Evolutionary conservation across 2,113 vertebrate genomes (phyloP).

Genomic region (Psophia crepitans): DNA sequence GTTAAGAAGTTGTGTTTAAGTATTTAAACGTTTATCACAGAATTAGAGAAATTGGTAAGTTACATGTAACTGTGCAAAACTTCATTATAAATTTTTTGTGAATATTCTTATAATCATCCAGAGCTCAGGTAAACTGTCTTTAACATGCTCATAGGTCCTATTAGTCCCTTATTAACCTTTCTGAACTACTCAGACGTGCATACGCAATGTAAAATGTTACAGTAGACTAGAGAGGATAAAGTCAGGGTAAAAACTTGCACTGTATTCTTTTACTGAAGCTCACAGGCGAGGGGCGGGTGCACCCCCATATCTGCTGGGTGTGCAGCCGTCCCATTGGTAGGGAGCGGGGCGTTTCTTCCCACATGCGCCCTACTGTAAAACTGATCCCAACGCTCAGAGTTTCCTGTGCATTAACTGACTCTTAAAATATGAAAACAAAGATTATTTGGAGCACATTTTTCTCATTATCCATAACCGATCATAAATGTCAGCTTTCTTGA

Average conservation of each 20-base stretch:
- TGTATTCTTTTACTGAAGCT: not conserved
- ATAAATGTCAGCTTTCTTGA: not conserved
- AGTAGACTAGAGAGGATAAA: not conserved
- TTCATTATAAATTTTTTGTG: not conserved
- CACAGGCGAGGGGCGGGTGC: not conserved
- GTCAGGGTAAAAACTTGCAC: not conserved
- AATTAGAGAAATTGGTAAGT: not conserved
- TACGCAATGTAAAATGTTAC: not conserved
- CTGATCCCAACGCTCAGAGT: rapidly evolving
- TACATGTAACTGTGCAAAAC: not conserved
- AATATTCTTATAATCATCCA: not conserved
- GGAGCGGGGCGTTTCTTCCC: not conserved
- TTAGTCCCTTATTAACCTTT: not conserved
- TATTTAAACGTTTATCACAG: not conserved
- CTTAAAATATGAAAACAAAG: not conserved
- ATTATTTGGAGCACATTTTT: not conserved
- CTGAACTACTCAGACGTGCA: not conserved
- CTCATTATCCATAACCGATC: not conserved
- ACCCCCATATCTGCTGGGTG: rapidly evolving
- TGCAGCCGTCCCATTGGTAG: not conserved
- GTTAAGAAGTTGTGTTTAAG: not conserved
- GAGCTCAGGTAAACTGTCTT: not conserved
- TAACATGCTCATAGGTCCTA: not conserved
- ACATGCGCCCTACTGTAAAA: not conserved
- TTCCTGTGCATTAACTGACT: rapidly evolving